Conservation (phyloP, 2,888 invertebrate species). For the Idaea aversata region DNA sequence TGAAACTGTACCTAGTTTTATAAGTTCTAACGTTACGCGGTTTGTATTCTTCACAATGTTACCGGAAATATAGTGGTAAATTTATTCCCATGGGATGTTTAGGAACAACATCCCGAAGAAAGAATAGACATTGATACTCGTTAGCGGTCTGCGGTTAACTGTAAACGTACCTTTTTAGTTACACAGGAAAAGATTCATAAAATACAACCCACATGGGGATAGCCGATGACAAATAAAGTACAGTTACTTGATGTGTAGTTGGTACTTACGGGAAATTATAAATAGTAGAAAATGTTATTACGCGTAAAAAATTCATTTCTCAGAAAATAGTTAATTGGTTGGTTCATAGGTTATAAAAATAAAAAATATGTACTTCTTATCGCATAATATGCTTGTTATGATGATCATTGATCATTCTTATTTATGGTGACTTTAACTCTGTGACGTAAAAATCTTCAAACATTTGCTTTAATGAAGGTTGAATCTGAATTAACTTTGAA, state of each 20-base stretch:
- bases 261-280: background rate
- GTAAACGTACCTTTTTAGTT: background rate
- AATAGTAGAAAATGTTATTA: background rate
- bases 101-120: slow-evolving; percentile 20
- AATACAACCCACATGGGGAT: background rate
- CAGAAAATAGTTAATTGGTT: background rate
- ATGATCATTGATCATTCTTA: background rate
- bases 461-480: background rate
- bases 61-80: slow-evolving; percentile 3
- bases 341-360: background rate
- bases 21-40: background rate
- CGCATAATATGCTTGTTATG: background rate
- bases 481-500: background rate
- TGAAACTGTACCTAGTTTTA: background rate
- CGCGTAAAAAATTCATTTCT: background rate
- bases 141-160: background rate
- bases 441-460: background rate
- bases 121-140: slow-evolving; percentile 15
- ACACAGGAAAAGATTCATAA: background rate
- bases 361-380: background rate
- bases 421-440: no score
- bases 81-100: slow-evolving; percentile 18
- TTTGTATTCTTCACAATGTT: background rate
- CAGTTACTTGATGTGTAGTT: background rate
- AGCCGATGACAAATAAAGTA: background rate